Evolutionary conservation across 1,140 invertebrate species (phyloP), one percentile per base, ranked within the genome.

Genomic region (Bathynomus jamesi): DNA sequence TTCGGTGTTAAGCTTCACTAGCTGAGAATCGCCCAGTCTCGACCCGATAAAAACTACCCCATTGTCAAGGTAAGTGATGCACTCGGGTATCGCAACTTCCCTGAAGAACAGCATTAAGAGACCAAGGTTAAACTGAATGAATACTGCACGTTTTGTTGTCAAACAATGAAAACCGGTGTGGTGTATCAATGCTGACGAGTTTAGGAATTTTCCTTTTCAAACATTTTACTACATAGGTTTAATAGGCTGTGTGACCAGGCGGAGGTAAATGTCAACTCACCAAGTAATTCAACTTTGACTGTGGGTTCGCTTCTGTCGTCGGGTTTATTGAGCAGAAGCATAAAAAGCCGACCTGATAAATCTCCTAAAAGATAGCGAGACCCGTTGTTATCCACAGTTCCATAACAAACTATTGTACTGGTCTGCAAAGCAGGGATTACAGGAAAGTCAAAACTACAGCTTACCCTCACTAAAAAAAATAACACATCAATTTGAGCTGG

Each of bases 61-160:
- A 85, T 99, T 99, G 81, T 99, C 97, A 63, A 99, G 84, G 81
- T 99, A 99, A n/a, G 95, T 98, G 80, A 99, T 91, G 80, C 94
- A 96, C 83, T 99, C 96, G 3, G 97, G 95, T 76, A 98, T 97
- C 17, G 94, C 95, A 40, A 97, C 96, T 84, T 98, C 92, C 46
- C 90, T 89, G 67, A 79, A 67, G 28, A 79, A 70, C 28, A 71
- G n/a, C 28, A 31, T 70, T 21, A 25, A 13, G 46, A 62, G 7
- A 69, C 30, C 61, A 24, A 17, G 13, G 8, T 69, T 74, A n/a
- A n/a, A n/a, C n/a, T n/a, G n/a, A n/a, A n/a, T n/a, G n/a, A n/a
- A n/a, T n/a, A n/a, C n/a, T n/a, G n/a, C n/a, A n/a, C n/a, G n/a
- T n/a, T n/a, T n/a, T n/a, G n/a, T n/a, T n/a, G n/a, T n/a, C n/a